phyloP scores from a whole-genome alignment of 2,797 vertebrate genomes.

The Pristis pectinata region DNA sequence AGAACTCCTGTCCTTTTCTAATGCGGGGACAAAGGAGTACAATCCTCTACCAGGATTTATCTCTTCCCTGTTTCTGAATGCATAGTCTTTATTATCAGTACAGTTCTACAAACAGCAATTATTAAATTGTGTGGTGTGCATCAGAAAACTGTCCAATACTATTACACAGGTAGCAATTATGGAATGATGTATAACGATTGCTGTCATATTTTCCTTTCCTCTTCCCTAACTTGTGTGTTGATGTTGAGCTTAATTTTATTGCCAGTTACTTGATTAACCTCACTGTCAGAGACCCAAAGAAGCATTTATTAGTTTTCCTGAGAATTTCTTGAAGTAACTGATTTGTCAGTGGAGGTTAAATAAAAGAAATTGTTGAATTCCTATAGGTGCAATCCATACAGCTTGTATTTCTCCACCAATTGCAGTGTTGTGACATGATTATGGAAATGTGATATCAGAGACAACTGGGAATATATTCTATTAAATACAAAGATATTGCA shows the following conservation, averaged over 20 bases:
- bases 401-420: background rate
- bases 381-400: background rate
- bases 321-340: background rate
- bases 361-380: background rate
- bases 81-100: background rate
- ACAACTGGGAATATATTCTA: background rate
- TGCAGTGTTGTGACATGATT: background rate
- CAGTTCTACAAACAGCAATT: background rate
- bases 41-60: background rate
- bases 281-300: background rate
- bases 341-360: background rate
- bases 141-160: too few species aligned
- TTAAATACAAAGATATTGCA: background rate
- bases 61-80: background rate
- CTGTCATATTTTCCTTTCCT: background rate
- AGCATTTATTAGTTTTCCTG: background rate
- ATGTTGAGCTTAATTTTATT: slow-evolving; percentile 2
- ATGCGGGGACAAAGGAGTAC: background rate
- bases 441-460: background rate
- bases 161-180: too few species aligned
- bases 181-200: too few species aligned
- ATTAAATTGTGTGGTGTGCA: background rate
- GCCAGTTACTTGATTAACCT: background rate
- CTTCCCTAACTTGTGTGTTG: background rate
- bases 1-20: background rate